Evolutionary conservation across 2,797 vertebrate genomes (phyloP).

Genomic region (Sebastiscus tertius): DNA sequence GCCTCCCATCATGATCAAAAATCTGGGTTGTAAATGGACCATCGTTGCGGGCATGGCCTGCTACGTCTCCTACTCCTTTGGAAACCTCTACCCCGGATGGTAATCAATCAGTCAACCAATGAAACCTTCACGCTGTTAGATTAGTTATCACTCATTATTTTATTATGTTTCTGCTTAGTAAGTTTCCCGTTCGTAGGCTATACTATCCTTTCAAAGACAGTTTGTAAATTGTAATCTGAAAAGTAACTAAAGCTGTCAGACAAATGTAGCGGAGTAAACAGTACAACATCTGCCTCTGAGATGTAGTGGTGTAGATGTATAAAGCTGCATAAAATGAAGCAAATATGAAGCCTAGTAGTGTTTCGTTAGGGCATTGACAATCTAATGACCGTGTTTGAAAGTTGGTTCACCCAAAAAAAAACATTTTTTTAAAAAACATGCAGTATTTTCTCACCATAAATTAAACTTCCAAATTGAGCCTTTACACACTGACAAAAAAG

Average conservation of each 20-base stretch:
- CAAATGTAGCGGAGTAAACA: background rate
- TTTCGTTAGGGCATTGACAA: background rate
- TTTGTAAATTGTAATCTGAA: background rate
- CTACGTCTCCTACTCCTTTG: constrained; percentile 91
- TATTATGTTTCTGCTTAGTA: background rate
- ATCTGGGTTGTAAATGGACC: constrained; percentile 96
- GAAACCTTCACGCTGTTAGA: background rate
- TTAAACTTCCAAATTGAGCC: no score
- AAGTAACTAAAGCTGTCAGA: background rate
- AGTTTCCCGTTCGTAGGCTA: no score
- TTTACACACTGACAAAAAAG: no score
- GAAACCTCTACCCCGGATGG: constrained; percentile 94
- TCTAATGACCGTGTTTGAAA: no score
- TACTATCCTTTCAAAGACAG: no score
- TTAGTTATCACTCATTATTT: background rate
- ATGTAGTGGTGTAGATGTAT: background rate
- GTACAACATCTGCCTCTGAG: background rate
- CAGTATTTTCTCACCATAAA: no score
- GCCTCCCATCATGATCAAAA: constrained; percentile 91
- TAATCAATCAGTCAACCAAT: constrained; percentile 59
- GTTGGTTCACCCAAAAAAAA: no score
- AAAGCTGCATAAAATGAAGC: background rate
- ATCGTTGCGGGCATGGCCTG: constrained; percentile 90
- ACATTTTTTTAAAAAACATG: no score
- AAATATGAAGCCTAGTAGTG: no score